Evolutionary conservation across 2,888 invertebrate genomes (phyloP).

Genomic region (Aromia moschata): DNA sequence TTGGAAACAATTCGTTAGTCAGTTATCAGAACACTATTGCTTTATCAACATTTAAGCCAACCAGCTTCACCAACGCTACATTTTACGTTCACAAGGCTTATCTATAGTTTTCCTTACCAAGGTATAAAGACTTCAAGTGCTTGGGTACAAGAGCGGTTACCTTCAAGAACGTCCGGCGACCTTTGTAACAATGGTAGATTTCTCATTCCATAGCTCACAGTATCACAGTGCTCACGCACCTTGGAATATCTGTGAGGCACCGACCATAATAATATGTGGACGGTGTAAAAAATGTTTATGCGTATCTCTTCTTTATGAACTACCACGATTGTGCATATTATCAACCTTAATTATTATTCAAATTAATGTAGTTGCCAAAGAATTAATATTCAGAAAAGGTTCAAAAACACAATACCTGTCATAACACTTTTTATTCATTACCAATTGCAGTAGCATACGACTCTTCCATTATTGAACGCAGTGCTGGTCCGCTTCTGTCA

Average conservation of each 20-base stretch:
- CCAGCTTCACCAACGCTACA: no score
- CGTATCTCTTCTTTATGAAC: background rate
- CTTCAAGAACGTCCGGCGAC: background rate
- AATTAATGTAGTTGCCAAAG: no score
- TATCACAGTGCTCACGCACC: background rate
- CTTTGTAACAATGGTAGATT: background rate
- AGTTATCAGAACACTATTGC: background rate
- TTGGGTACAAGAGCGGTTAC: background rate
- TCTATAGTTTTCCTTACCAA: background rate
- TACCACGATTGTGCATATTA: background rate
- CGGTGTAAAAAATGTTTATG: background rate
- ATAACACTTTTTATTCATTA: no score
- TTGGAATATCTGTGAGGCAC: background rate
- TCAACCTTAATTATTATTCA: background rate
- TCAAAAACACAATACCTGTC: no score
- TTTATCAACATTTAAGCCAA: no score
- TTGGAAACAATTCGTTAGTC: background rate
- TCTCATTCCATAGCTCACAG: background rate
- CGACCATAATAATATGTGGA: no score
- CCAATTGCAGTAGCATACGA: no score
- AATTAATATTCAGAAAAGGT: no score
- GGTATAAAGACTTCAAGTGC: background rate
- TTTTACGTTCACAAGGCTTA: background rate
- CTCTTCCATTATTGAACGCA: no score
- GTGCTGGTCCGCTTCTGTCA: no score